Conservation (phyloP, 2,113 vertebrate species). For the Calypte anna region DNA sequence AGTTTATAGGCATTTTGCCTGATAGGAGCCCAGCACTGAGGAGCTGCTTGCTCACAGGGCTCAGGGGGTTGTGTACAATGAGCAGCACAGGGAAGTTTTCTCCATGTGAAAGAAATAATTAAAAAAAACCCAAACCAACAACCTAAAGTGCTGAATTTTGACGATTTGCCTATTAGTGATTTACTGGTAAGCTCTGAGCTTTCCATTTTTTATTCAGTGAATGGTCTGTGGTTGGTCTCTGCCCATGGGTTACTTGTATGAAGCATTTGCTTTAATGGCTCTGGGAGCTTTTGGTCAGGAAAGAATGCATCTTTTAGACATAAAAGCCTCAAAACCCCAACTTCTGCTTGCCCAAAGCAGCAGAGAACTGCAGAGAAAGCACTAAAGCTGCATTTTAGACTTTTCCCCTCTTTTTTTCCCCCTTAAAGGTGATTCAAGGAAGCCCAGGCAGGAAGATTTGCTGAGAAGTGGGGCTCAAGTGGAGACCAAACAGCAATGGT, state of each 20-base stretch:
- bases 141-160: background rate
- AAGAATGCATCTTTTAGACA: background rate
- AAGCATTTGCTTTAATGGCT: background rate
- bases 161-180: background rate
- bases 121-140: too few species aligned
- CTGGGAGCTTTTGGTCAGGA: background rate
- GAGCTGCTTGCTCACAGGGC: background rate
- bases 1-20: conserved; percentile 3
- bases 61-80: background rate
- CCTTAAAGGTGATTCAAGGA: background rate
- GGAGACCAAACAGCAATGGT: background rate
- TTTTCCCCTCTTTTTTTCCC: background rate
- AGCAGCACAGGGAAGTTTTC: background rate
- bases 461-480: background rate
- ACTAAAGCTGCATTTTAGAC: background rate
- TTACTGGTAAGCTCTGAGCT: background rate
- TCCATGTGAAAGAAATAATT: background rate
- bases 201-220: background rate
- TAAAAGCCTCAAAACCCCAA: background rate
- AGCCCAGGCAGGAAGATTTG: background rate
- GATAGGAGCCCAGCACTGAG: background rate
- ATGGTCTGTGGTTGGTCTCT: background rate
- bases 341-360: background rate
- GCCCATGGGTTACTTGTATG: background rate
- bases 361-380: background rate